These are phyloP conservation scores for Chaetogeoica ovagalla DNA, from an alignment of 2,888 invertebrate species.

Conservation along the genomic window DNA sequence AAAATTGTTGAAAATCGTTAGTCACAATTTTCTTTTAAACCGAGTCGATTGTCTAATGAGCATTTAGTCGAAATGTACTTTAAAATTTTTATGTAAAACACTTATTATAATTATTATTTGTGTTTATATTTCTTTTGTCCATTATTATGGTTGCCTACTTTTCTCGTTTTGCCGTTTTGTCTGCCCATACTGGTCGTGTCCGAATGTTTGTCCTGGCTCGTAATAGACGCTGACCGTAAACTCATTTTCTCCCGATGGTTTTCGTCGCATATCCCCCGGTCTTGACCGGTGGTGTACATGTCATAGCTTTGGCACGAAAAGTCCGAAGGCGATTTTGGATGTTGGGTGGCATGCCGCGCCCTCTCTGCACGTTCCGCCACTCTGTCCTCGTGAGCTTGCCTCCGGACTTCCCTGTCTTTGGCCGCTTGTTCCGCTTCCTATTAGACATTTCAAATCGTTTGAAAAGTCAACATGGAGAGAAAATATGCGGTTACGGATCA, in stretches of 20 bases:
- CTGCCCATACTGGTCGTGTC: constrained; percentile 56
- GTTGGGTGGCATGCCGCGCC: constrained; percentile 59
- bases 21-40: too few species aligned
- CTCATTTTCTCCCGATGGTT: constrained; percentile 90
- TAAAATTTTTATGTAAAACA: too few species aligned
- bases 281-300: constrained; percentile 85
- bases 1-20: too few species aligned
- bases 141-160: constrained; percentile 75
- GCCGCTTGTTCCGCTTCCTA: constrained; percentile 87
- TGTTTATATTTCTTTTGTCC: too few species aligned
- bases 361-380: constrained; percentile 59
- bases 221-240: constrained; percentile 80
- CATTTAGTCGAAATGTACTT: too few species aligned
- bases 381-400: constrained; percentile 64
- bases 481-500: too few species aligned
- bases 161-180: constrained; percentile 72
- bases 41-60: too few species aligned
- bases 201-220: constrained; percentile 72
- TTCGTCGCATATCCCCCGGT: constrained; percentile 85
- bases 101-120: too few species aligned
- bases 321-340: constrained; percentile 74
- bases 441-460: constrained; percentile 55
- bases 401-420: constrained; percentile 69
- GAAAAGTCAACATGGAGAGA: background rate
- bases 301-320: constrained; percentile 92